phyloP scores from a whole-genome alignment of 2,888 invertebrate species.

The Serrognathus titanus region DNA sequence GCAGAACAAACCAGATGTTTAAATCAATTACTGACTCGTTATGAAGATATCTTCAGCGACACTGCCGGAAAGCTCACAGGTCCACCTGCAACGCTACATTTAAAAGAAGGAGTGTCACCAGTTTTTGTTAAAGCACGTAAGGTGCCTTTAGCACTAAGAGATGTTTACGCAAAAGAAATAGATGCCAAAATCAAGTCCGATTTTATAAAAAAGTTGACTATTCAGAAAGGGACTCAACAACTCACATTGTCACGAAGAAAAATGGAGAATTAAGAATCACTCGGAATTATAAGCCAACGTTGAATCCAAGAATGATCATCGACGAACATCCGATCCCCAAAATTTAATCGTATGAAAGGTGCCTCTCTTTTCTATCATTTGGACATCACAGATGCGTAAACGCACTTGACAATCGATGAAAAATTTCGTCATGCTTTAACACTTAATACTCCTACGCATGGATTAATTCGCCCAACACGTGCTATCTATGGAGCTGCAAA shows the following conservation, averaged over 20 bases:
- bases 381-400: no score
- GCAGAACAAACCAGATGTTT: no score
- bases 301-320: neutral
- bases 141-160: neutral
- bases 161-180: neutral
- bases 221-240: neutral
- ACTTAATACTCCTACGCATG: neutral
- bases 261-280: neutral
- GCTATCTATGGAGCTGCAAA: neutral
- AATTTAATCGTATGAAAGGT: no score
- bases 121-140: neutral
- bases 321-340: no score
- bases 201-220: neutral
- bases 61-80: no score
- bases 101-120: neutral
- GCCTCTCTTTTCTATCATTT: no score
- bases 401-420: no score
- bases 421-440: no score
- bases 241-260: neutral
- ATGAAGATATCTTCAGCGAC: no score
- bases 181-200: neutral
- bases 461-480: neutral
- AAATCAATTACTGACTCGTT: no score
- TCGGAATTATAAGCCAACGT: neutral
- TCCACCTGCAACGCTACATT: no score